phyloP scores from a whole-genome alignment of 1,140 invertebrate species.

The Oryzaephilus surinamensis region DNA sequence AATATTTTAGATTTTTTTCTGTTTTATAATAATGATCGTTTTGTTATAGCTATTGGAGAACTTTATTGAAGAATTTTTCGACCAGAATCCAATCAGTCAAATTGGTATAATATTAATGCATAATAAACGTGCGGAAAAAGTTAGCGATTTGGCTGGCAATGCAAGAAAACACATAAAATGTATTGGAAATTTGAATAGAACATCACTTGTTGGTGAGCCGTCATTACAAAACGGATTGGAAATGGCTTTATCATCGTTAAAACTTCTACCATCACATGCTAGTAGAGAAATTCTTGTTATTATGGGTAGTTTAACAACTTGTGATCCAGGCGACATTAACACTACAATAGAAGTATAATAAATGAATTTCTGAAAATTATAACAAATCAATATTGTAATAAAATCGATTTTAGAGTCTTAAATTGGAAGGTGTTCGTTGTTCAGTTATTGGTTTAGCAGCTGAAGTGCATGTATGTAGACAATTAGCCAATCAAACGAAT shows the following conservation, averaged over 20 bases:
- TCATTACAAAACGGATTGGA: slow-evolving; percentile 93
- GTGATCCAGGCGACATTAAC: slow-evolving; percentile 90
- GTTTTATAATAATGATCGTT: slow-evolving; percentile 1
- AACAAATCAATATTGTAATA: slow-evolving; percentile 1
- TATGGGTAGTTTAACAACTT: slow-evolving; percentile 88
- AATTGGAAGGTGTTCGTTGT: slow-evolving; percentile 69
- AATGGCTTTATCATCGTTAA: slow-evolving; percentile 73
- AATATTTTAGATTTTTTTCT: neutral
- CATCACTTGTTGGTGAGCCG: slow-evolving; percentile 69
- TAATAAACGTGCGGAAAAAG: slow-evolving; percentile 89
- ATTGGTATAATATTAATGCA: slow-evolving; percentile 83
- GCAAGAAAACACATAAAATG: slow-evolving; percentile 67
- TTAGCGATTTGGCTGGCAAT: slow-evolving; percentile 83
- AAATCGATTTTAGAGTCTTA: slow-evolving; percentile 42
- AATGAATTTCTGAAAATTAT: neutral
- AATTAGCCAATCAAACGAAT: slow-evolving; percentile 71
- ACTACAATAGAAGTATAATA: slow-evolving; percentile 65
- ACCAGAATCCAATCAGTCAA: slow-evolving; percentile 98
- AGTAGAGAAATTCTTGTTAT: slow-evolving; percentile 87
- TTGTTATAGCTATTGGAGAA: slow-evolving; percentile 71
- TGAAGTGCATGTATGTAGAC: slow-evolving; percentile 85
- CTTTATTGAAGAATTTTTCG: slow-evolving; percentile 95
- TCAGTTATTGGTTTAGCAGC: slow-evolving; percentile 91
- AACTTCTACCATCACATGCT: slow-evolving; percentile 83
- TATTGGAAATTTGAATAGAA: slow-evolving; percentile 47